Conservation (phyloP, 2,888 invertebrate species). For the Philereme transversata region DNA sequence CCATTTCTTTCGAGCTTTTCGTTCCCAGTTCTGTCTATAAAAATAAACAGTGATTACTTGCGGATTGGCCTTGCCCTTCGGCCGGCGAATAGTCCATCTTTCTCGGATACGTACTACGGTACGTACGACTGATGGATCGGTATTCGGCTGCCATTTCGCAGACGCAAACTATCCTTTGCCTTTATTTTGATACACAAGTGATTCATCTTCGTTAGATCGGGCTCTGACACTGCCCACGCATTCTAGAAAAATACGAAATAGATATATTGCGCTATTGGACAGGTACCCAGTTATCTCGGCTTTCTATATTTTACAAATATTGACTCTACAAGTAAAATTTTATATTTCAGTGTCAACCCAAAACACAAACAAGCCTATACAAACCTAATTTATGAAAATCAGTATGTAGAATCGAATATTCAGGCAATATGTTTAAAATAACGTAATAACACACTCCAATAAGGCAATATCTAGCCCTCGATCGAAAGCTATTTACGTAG, state of each 20-base stretch:
- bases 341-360: no score
- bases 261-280: no score
- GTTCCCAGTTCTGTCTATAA: slow-evolving; percentile 10
- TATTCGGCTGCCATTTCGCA: not conserved
- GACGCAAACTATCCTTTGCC: not conserved
- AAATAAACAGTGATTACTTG: slow-evolving; percentile 28
- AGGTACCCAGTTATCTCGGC: no score
- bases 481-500: slow-evolving; percentile 19
- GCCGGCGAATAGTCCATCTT: slow-evolving; percentile 12
- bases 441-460: slow-evolving; percentile 18
- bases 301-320: no score
- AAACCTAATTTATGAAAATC: no score
- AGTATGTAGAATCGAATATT: no score
- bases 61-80: slow-evolving; percentile 30
- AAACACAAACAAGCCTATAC: no score
- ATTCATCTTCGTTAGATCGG: slow-evolving; percentile 11
- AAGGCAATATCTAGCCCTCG: slow-evolving; percentile 17
- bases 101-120: slow-evolving; percentile 13
- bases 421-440: slow-evolving; percentile 11
- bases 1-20: slow-evolving; percentile 11
- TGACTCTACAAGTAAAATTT: no score
- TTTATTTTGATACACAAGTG: slow-evolving; percentile 10
- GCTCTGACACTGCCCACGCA: no score
- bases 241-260: no score
- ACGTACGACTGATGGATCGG: slow-evolving; percentile 14